Evolutionary conservation across 1,140 invertebrate genomes (phyloP).

Genomic region (Temnothorax nylanderi): DNA sequence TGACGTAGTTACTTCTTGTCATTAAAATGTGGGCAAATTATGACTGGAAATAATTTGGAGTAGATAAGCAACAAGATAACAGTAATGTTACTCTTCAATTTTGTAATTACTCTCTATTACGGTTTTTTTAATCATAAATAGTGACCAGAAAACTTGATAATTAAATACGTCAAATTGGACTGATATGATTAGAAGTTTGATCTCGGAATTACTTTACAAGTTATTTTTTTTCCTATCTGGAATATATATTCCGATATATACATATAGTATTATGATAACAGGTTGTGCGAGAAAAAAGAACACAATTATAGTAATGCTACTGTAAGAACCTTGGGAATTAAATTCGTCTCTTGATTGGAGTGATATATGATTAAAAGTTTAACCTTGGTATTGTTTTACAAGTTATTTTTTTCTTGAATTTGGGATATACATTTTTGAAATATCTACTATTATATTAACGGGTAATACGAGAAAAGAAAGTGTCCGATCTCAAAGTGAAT

Average conservation of each 20-base stretch:
- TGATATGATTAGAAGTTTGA: background rate
- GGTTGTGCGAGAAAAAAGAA: background rate
- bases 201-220: background rate
- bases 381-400: background rate
- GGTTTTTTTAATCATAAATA: background rate
- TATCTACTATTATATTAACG: background rate
- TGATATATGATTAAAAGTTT: background rate
- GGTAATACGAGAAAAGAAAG: background rate
- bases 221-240: background rate
- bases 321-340: background rate
- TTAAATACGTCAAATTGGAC: background rate
- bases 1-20: background rate
- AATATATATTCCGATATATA: no score
- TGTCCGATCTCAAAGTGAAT: conserved; percentile 33
- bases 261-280: no score
- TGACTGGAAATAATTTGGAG: background rate
- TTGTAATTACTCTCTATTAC: background rate
- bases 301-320: background rate
- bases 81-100: background rate
- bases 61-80: conserved; percentile 2
- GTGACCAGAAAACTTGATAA: background rate
- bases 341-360: background rate
- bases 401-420: background rate
- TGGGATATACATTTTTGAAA: background rate
- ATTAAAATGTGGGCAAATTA: background rate